Base-by-base conservation (phyloP, 2,113 vertebrate species). In the Rhinopithecus roxellana region DNA sequence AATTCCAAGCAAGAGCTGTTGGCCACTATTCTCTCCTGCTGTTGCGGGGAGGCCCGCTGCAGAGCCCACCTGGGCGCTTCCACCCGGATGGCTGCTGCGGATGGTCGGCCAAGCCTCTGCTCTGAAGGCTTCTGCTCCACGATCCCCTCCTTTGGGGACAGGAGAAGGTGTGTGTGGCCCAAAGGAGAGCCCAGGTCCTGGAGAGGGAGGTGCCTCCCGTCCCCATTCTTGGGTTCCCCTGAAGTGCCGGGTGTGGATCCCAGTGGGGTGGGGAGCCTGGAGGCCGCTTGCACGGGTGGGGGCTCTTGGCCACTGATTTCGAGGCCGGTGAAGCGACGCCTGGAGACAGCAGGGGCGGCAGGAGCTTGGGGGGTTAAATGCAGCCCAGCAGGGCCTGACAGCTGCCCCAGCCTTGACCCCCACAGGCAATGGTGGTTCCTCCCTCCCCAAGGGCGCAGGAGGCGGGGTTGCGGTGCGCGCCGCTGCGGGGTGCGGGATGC, bases 241-340 rank as follows among this genome's bases (percentile, higher is more conserved):
- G 94, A 98, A 98, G 95, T 96, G 90, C 90, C 90, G 86, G 97
- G 75, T 97, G 98, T 98, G 97, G 86, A 95, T 67, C 59, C 40
- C 35, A 25, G 38, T n/a, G 4, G 80, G 27, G 16, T 91, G 2
- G 22, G 70, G 57, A 59, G 25, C n/a, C 81, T 40, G 91, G 50
- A 93, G 93, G 90, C 67, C 80, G 74, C 96, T 91, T 84, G 82
- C 96, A 96, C 93, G 61, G 25, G 97, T 98, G 97, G 93, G 95
- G 78, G 96, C 96, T 97, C 96, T 94, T 96, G 90, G 97, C 92
- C 93, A 95, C 98, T 18, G 93, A 98, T 98, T 98, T 98, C 89
- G 72, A 97, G 98, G 97, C 85, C 61, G 50, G 94, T 96, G 57
- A 91, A 48, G 75, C 25, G 5, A 57, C 7, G 16, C 38, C 22